Evolutionary conservation across 2,797 vertebrate species (phyloP), one percentile per base, ranked within the genome.

Genomic region (Aplochiton taeniatus): DNA sequence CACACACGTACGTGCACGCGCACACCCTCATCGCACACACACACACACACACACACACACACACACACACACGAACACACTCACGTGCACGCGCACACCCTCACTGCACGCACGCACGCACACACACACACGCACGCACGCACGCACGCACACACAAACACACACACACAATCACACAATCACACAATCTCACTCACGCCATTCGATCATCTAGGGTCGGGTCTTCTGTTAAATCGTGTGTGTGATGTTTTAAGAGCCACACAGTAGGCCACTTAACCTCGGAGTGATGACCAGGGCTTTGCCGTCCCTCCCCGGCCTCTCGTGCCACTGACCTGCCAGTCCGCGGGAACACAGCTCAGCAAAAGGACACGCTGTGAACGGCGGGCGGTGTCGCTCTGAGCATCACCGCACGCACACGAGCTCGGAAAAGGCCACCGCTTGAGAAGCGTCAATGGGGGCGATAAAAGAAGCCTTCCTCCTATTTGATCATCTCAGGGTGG

Each of bases 381-480:
- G 56, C 77, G 75, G 51, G 63, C 44, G 68, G 56, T 75, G 68
- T 75, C 68, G 17, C 65, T 52, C 52, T 70, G 66, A 87, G 78
- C 74, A 83, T 50, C 61, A 55, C 66, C 45, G 49, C 42, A 70
- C 45, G 49, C 42, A 70, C 51, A 42, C 61, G 63, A 17, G 16
- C 41, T 42, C 58, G 42, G 41, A 9, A 20, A n/a, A 53, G 31
- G 17, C 47, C 42, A 20, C 0, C 76, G 69, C 70, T 80, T 75
- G 66, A 72, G 65, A 76, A 69, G 65, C 76, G 67, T 56, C n/a
- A n/a, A n/a, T n/a, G n/a, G n/a, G n/a, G n/a, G n/a, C n/a, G n/a
- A n/a, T n/a, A n/a, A n/a, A n/a, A n/a, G n/a, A n/a, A 2, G 31
- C 31, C 31, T 31, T 31, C 31, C 3, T 31, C 31, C 31, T 31